Evolutionary conservation across 2,113 vertebrate genomes (phyloP), one percentile per base, ranked within the genome.

Genomic region (Dasyurus viverrinus): DNA sequence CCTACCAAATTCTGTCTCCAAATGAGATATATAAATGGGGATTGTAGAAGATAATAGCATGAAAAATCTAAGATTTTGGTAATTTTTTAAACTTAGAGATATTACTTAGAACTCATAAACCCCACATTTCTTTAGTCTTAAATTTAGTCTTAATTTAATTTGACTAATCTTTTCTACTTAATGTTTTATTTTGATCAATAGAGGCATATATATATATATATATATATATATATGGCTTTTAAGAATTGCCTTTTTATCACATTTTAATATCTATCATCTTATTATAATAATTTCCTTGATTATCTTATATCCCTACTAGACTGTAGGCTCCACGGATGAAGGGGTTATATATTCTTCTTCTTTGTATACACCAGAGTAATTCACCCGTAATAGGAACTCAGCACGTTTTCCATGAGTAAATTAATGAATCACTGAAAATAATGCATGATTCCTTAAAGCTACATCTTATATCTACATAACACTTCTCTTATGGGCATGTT

Each of bases 171-270:
- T 93, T 27, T 54, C 53, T 92, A 52, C 7, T 53, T 42, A 42
- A 84, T 84, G 24, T 90, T 92, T 95, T 68, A 68, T 95, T 84
- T 95, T 93, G 57, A 57, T 89, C 2, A 92, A 30, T 89, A 57
- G 0, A 46, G 84, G 84, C 84, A 92, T 25, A 30, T 57, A 95
- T 48, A 54, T 42, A 92, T 76, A 52, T 42, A 92, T 76, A 91
- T 9, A 92, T 23, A 30, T 57, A 95, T 48, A 52, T 46, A 92
- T 76, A 92, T 7, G 36, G 14, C 19, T 93, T 93, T 96, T 46
- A 93, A 7, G 26, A 36, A 30, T 94, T 95, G 47, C 36, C n/a
- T 93, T 90, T 90, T 93, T 93, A 53, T 76, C 19, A 84, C 76
- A 0, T 93, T 96, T 92, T 93, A 7, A 84, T 42, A 42, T 23